Percentiles rank a stretch among this genome's conserved stretches.
Evolutionary conservation across 2,797 vertebrate species (phyloP).

Genomic region (Falco peregrinus): DNA sequence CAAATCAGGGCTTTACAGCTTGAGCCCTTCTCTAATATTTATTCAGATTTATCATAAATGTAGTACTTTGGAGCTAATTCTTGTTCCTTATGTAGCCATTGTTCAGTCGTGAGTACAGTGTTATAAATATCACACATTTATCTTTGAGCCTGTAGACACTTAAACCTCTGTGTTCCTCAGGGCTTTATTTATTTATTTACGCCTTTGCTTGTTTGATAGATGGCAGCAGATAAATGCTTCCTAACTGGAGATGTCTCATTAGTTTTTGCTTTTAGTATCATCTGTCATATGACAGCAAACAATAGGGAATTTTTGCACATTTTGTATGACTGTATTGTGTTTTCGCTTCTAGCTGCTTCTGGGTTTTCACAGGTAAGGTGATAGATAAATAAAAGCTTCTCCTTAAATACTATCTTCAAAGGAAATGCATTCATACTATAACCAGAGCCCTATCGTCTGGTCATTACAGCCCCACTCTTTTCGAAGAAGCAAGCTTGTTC

Average conservation of each 20-base stretch:
- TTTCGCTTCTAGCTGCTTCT: background rate
- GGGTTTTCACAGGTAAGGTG: background rate
- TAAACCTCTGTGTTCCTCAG: background rate
- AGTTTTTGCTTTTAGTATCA: constrained; percentile 42
- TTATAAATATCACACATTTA: background rate
- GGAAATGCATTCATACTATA: background rate
- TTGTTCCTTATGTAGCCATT: background rate
- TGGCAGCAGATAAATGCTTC: constrained; percentile 46
- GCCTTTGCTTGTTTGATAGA: constrained; percentile 27
- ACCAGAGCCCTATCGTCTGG: background rate
- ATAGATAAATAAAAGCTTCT: background rate
- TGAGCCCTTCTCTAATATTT: constrained; percentile 37
- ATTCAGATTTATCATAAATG: constrained; percentile 45
- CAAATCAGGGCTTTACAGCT: background rate
- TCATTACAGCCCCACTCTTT: background rate
- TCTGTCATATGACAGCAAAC: background rate
- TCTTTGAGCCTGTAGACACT: constrained; percentile 4
- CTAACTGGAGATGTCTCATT: constrained; percentile 31
- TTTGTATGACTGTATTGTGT: background rate
- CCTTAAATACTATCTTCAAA: background rate
- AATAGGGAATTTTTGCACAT: background rate
- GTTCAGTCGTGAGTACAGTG: background rate
- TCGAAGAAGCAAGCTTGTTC: constrained; percentile 5
- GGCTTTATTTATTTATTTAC: constrained; percentile 42
- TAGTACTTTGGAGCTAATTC: constrained; percentile 27